Base-by-base conservation (phyloP, 2,797 vertebrate species). In the Meda fulgida region DNA sequence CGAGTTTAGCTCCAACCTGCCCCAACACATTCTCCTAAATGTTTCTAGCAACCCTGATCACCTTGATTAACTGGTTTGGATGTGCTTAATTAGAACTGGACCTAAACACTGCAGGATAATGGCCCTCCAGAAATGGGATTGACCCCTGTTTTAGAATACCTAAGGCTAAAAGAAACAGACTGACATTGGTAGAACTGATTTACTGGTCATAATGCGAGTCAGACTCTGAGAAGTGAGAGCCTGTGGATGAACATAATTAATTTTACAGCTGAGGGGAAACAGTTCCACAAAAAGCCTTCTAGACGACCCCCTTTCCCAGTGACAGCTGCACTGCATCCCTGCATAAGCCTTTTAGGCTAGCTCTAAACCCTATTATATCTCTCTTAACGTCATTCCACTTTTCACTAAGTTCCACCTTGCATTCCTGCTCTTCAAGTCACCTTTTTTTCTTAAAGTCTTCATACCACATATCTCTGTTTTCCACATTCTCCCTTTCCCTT, bases 261-360 rank as follows among this genome's bases (percentile, higher is more conserved):
- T 80, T 78, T 71, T 70, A 82, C 82, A 89, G 86, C 66, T 78
- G 23, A 83, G 78, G 78, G 18, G 65, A 48, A 66, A 66, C 14
- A 48, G 75, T 69, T 80, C 34, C 48, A 55, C 69, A 80, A 78
- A 81, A 84, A 84, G 78, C 85, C 55, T 78, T 80, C 71, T 72
- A 78, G 78, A 86, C 70, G n/a, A 70, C 48, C 40, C 60, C 78
- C 84, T 78, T 84, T 81, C 81, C 78, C 71, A 36, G 51, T 43
- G 86, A 89, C 88, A 87, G 88, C 84, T 89, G 84, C 53, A 58
- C 69, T 53, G 14, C 60, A 75, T 86, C 86, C 81, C 82, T 79
- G 48, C n/a, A 5, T 89, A 89, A 86, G 84, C 84, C 88, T 71
- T 87, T 87, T 79, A 87, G 84, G 72, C 85, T 87, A 71, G 40